Base-by-base conservation (phyloP, 2,797 vertebrate genomes). In the Tauraco hartlaubi region DNA sequence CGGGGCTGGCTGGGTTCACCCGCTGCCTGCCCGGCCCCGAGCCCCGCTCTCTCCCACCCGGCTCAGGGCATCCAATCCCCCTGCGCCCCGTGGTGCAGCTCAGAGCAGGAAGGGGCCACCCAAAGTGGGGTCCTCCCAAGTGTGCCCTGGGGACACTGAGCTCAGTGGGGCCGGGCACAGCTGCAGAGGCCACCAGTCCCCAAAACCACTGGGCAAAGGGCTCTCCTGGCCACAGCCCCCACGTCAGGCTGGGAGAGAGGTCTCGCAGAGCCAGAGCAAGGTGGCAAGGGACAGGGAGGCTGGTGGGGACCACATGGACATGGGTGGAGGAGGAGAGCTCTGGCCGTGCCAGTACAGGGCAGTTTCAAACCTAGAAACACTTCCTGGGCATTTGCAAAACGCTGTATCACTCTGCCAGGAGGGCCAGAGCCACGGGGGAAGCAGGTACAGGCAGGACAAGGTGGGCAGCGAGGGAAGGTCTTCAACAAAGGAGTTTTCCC, bases 211-310 rank as follows among this genome's bases (percentile, higher is more conserved):
- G 23, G 61, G 61, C 13, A 35, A 35, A 35, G 35, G 35, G 35
- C 35, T 35, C 23, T 25, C 52, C 23, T 6, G 35, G 66, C 31
- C 43, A 35, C 20, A 6, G 31, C 35, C 22, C 5, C 13, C 2
- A 9, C 3, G 5, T 28, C 37, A 35, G 1, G 2, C 21, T 11
- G 25, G n/a, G 31, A 55, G 23, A 3, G 44, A 46, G 66, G 49
- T 51, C 48, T n/a, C 1, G 1, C 25, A 0, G 5, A 76, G 59
- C 33, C 35, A 44, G 49, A 58, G 33, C 17, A 15, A 28, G 0
- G 4, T 23, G 25, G 17, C 9, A 29, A 63, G 44, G 55, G 56
- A 17, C 15, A 17, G 37, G 39, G 43, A 44, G 49, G 51, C 43
- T 63, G 48, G 43, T 11, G 61, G 29, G 66, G 37, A 68, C 21